Base-by-base conservation (phyloP, 2,888 invertebrate species). In the Lycophotia porphyrea region DNA sequence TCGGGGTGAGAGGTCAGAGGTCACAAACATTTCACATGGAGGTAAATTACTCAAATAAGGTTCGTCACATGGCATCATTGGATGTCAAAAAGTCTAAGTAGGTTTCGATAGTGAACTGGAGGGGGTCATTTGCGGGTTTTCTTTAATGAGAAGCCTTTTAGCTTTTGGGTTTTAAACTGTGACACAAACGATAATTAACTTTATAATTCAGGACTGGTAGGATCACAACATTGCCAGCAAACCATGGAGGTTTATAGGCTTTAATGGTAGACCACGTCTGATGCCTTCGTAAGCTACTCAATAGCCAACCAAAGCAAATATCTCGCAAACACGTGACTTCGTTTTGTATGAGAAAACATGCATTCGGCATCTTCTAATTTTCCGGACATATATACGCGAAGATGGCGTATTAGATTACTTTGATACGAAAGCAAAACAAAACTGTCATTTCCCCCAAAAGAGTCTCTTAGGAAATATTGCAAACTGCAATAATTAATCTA, bases 11-110 rank as follows among this genome's bases (percentile, higher is more conserved):
- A 66, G 49, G 58, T 63, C 71, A 83, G 52, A 60, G 74, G 71
- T 83, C 67, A 66, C 49, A 74, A 61, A 70, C 71, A 66, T 71
- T 75, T 75, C 31, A 71, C 47, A 52, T 63, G 47, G 60, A 73
- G 78, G 66, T 49, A 64, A 67, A 77, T 82, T 49, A 67, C 77
- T 82, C 61, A 74, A 80, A 74, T 80, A 55, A 55, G 44, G 44
- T 34, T 60, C 39, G 44, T 39, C 47, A 55, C 52, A 61, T 21
- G 7, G 34, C 27, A 52, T 61, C 15, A 67, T 27, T 39, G 52
- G 44, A 42, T 47, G 34, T 65, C 34, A 31, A 36, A 31, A 66
- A 36, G 13, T n/a, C 13, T 42, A 52, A 61, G 3, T 42, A 27
- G 18, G 13, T 42, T 42, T 24, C 36, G 44, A 39, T 63, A n/a